Base-by-base conservation (phyloP, 1,140 invertebrate genomes). In the Delia radicum region DNA sequence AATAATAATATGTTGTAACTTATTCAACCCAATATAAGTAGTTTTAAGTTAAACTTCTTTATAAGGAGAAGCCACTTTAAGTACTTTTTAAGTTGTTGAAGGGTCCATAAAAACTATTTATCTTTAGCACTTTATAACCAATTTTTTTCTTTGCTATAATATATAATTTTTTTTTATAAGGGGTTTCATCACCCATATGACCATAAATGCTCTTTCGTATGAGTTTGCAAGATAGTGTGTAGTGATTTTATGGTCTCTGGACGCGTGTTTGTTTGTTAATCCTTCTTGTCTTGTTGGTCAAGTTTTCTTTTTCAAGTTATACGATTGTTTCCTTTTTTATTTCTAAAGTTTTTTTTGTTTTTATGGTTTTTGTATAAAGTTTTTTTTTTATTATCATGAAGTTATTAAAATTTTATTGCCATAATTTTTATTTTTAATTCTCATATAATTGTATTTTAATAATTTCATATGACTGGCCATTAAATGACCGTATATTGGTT, bases 71-170 rank as follows among this genome's bases (percentile, higher is more conserved):
- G n/a, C n/a, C n/a, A n/a, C n/a, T 71, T 71, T 71, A 71, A 71
- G 31, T 37, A 71, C 67, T 71, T 71, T 71, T 71, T 71, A 71
- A 71, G 67, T 71, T 71, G 67, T 71, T 71, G 67, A 71, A 71
- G 12, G 13, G 33, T 42, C 67, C 67, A 71, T 71, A 71, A 71
- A 55, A 71, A 71, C 67, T 71, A 21, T 71, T 71, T 71, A 71
- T 37, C 18, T 37, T 37, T 18, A 29, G 21, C 18, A 21, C 6
- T 55, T 55, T 55, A 55, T 24, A 55, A 21, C 48, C 37, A 42
- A 3, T 42, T 5, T 10, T 13, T 42, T 42, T 42, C 12, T 42
- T 42, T 42, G n/a, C 37, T 42, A n/a, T n/a, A n/a, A n/a, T n/a
- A n/a, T n/a, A n/a, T n/a, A n/a, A n/a, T n/a, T n/a, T n/a, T n/a